These are phyloP conservation scores for Calycopis cecrops DNA, from an alignment of 1,140 invertebrate species.

Conservation along the genomic window DNA sequence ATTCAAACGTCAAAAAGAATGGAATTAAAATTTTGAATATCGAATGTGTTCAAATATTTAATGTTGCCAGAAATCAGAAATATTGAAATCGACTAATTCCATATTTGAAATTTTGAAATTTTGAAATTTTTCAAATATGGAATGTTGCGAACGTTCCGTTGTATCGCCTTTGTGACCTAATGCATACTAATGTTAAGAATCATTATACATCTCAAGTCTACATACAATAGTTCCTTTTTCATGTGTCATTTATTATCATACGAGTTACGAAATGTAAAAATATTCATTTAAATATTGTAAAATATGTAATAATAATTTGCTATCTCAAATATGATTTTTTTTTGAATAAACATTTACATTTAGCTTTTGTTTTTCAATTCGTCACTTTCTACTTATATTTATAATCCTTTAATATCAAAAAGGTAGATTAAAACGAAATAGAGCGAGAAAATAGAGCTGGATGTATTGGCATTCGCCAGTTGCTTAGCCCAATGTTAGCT, in stretches of 20 bases:
- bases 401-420: too few species aligned
- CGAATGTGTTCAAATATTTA: too few species aligned
- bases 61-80: too few species aligned
- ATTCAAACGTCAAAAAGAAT: not conserved
- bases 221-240: constrained; percentile 72
- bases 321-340: constrained; percentile 72
- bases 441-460: too few species aligned
- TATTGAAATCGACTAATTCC: too few species aligned
- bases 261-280: constrained; percentile 53
- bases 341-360: constrained; percentile 68
- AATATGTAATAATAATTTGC: constrained; percentile 70
- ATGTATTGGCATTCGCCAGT: too few species aligned
- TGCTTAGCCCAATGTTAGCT: too few species aligned
- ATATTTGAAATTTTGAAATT: too few species aligned
- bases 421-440: too few species aligned
- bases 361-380: not conserved
- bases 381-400: too few species aligned
- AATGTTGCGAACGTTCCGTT: not conserved
- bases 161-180: constrained; percentile 3
- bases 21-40: too few species aligned
- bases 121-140: too few species aligned
- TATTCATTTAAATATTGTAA: constrained; percentile 62
- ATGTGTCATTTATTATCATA: constrained; percentile 71
- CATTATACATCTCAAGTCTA: constrained; percentile 66
- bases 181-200: constrained; percentile 48